phyloP scores from a whole-genome alignment of 2,797 vertebrate species.

The Phaenicophaeus curvirostris region DNA sequence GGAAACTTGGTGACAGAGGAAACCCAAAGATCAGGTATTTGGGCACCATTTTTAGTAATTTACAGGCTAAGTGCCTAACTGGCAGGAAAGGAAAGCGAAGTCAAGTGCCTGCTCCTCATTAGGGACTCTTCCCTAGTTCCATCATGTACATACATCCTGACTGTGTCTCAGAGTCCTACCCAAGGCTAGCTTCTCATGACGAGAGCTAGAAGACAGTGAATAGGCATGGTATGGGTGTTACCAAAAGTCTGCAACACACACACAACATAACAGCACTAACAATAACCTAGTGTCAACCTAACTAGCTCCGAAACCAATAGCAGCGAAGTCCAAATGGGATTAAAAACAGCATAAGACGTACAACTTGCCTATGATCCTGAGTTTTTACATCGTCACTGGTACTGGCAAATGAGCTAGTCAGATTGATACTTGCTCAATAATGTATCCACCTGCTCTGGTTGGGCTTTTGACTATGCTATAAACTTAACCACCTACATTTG shows the following conservation, averaged over 20 bases:
- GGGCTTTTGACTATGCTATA: accelerated
- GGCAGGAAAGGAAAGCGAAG: not conserved
- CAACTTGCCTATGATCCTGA: not conserved
- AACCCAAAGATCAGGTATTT: not conserved
- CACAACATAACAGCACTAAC: accelerated
- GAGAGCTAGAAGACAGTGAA: not conserved
- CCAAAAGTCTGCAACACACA: not conserved
- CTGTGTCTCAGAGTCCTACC: accelerated
- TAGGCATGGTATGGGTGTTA: accelerated
- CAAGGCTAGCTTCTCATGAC: not conserved
- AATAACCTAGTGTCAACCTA: accelerated
- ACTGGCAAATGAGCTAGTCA: not conserved
- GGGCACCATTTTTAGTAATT: not conserved
- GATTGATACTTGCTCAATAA: not conserved
- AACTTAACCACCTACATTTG: not conserved
- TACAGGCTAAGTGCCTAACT: not conserved
- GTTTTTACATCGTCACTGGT: not conserved
- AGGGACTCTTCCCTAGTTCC: not conserved
- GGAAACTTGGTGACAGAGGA: not conserved
- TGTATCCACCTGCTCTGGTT: accelerated
- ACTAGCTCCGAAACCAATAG: not conserved
- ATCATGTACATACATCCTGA: accelerated
- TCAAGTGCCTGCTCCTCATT: accelerated
- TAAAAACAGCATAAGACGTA: not conserved
- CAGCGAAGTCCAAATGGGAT: not conserved